Conservation (phyloP, 2,888 invertebrate genomes). For the Andrena bicolor region DNA sequence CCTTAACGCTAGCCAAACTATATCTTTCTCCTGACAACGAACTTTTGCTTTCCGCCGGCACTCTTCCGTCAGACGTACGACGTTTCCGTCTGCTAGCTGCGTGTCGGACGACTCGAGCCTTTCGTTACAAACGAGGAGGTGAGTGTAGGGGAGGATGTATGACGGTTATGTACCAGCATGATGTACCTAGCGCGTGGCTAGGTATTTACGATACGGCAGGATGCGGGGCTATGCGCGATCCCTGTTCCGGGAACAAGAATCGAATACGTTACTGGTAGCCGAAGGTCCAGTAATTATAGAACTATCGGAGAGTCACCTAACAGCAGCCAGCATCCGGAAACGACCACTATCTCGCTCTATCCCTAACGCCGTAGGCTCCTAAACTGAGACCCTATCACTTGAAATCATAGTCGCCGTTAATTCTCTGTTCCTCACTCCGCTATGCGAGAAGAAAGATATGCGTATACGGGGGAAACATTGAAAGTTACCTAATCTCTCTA, state of each 20-base stretch:
- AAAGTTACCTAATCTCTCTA: conserved; percentile 92
- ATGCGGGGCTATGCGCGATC: too few species aligned
- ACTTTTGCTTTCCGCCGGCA: conserved; percentile 40
- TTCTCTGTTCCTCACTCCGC: conserved; percentile 42
- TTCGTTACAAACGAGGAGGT: not conserved
- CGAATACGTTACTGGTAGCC: not conserved
- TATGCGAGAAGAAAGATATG: conserved; percentile 59
- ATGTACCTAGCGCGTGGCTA: too few species aligned
- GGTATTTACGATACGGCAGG: too few species aligned
- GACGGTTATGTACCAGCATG: not conserved
- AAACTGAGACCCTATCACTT: conserved; percentile 39
- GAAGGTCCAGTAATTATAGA: not conserved
- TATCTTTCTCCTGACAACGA: conserved; percentile 40
- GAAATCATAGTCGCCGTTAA: conserved; percentile 35
- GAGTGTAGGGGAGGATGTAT: not conserved
- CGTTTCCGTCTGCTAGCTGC: conserved; percentile 28
- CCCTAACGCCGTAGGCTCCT: conserved; percentile 29
- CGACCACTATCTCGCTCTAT: conserved; percentile 43
- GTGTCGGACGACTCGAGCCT: not conserved
- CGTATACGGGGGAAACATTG: conserved; percentile 34
- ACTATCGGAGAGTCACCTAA: not conserved
- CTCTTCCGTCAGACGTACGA: conserved; percentile 47
- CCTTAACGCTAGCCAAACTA: conserved; percentile 55
- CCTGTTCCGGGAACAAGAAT: too few species aligned
- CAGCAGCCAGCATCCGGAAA: conserved; percentile 44